A percentile compares a stretch with the other conserved stretches of the same genome.
These are phyloP conservation scores for Tyto alba DNA, from an alignment of 2,113 vertebrate genomes.

Conservation along the genomic window DNA sequence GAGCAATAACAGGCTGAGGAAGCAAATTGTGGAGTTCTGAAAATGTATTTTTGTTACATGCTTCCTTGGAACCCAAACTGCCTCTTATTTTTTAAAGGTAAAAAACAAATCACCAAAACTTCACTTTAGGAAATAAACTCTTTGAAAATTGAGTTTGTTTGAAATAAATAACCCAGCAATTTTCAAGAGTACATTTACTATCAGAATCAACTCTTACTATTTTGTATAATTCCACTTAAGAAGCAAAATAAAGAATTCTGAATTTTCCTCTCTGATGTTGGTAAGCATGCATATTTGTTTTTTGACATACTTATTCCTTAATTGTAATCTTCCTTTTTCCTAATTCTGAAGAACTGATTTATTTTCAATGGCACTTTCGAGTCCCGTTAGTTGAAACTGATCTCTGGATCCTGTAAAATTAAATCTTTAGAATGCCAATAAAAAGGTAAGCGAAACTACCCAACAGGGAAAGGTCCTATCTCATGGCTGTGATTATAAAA, in stretches of 20 bases:
- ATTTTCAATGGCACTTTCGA: constrained; percentile 46
- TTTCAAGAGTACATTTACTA: background rate
- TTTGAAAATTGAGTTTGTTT: background rate
- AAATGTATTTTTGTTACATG: background rate
- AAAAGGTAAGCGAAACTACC: constrained; percentile 40
- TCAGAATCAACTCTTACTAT: background rate
- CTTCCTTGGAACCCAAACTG: background rate
- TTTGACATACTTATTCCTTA: constrained; percentile 7
- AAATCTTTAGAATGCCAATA: constrained; percentile 44
- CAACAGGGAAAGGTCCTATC: constrained; percentile 15
- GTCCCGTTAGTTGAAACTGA: constrained; percentile 13
- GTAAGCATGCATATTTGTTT: background rate
- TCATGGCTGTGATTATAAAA: constrained; percentile 28
- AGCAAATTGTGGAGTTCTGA: background rate
- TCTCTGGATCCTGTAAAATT: constrained; percentile 47
- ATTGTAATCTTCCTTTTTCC: background rate
- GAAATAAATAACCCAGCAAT: background rate
- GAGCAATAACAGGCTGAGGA: background rate
- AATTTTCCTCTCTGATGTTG: background rate
- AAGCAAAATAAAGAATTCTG: background rate
- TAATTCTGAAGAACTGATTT: constrained; percentile 34
- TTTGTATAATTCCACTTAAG: background rate
- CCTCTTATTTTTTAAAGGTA: background rate
- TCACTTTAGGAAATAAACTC: background rate
- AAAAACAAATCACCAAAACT: background rate